Conservation (phyloP, 2,797 vertebrate genomes). For the Onychomys leucogaster region DNA sequence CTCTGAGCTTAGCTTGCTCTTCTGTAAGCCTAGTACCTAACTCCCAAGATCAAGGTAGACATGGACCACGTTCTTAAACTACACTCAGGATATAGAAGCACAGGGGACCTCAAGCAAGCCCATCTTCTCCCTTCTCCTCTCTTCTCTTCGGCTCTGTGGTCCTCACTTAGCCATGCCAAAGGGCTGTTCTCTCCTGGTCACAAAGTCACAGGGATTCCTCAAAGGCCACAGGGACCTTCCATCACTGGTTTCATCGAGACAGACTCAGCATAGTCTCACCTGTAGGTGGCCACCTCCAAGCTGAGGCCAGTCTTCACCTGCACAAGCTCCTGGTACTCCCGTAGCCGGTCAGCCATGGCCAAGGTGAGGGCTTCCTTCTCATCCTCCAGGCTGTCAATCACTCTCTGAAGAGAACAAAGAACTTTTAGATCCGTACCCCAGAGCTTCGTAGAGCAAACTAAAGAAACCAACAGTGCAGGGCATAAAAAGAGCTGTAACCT, state of each 20-base stretch:
- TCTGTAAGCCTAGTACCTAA: neutral
- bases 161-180: neutral
- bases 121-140: neutral
- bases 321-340: slow-evolving; percentile 94
- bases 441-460: neutral
- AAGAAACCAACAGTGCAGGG: neutral
- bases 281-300: slow-evolving; percentile 96
- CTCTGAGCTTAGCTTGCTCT: neutral
- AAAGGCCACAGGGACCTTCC: neutral
- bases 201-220: neutral
- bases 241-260: too few relatives aligned
- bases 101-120: neutral
- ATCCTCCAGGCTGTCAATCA: slow-evolving; percentile 92
- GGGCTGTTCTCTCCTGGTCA: neutral
- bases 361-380: slow-evolving; percentile 92
- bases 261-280: slow-evolving; percentile 88
- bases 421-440: neutral
- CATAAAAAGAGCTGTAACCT: neutral
- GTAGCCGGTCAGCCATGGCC: slow-evolving; percentile 91
- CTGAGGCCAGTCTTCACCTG: slow-evolving; percentile 95
- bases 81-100: neutral
- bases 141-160: neutral
- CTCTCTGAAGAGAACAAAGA: slow-evolving; percentile 87
- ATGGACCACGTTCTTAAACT: neutral
- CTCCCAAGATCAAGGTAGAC: neutral